A percentile compares a stretch with the other conserved stretches of the same genome.
Conservation (phyloP, 2,888 invertebrate genomes). For the Leptinotarsa peninsularis region DNA sequence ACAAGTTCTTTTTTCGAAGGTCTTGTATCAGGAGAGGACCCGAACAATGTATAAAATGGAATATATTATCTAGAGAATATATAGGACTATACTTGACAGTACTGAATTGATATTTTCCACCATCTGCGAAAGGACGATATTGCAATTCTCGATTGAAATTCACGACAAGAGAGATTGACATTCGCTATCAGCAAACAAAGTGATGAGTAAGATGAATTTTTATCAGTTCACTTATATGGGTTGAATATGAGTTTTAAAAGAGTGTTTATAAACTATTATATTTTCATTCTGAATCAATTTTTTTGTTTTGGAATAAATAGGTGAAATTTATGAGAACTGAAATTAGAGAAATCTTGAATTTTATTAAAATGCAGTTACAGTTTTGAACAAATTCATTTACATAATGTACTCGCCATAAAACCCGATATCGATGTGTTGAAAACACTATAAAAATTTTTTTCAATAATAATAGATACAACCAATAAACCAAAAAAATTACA, state of each 20-base stretch:
- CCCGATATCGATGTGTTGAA: too few relatives aligned
- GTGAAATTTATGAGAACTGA: too few relatives aligned
- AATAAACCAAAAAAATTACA: too few relatives aligned
- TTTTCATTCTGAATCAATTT: too few relatives aligned
- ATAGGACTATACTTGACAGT: slow-evolving; percentile 10
- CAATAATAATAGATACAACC: too few relatives aligned
- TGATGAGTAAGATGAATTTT: background rate
- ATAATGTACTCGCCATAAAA: too few relatives aligned
- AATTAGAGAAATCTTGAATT: too few relatives aligned
- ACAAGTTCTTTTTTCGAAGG: slow-evolving; percentile 20
- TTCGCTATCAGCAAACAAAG: background rate
- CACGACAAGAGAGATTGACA: background rate
- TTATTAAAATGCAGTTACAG: too few relatives aligned
- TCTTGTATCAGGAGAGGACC: slow-evolving; percentile 17
- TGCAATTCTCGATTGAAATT: background rate
- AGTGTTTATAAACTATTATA: too few relatives aligned
- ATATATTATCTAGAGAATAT: slow-evolving; percentile 17
- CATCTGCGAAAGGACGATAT: slow-evolving; percentile 1
- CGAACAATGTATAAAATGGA: slow-evolving; percentile 13
- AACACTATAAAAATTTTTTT: too few relatives aligned
- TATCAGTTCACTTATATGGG: background rate
- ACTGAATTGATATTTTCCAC: slow-evolving; percentile 23
- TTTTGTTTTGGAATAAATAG: too few relatives aligned
- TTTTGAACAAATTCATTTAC: too few relatives aligned
- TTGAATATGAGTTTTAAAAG: background rate